A percentile compares a stretch with the other conserved stretches of the same genome.
phyloP scores from a whole-genome alignment of 2,888 invertebrate genomes.

The Drosophila niveifrons region DNA sequence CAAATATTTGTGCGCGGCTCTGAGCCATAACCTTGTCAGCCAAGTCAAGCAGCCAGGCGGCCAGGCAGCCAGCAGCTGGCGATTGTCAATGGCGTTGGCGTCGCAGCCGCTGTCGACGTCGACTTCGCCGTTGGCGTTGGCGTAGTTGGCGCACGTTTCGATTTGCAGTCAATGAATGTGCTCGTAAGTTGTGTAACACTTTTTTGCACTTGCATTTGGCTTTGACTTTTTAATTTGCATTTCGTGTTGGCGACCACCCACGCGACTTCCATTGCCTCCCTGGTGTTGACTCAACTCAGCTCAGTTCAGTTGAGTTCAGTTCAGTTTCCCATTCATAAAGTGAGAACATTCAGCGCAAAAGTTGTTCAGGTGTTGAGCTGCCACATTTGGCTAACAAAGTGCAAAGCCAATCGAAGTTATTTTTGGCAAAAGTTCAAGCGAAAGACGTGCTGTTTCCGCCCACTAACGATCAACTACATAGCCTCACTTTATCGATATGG shows the following conservation, averaged over 20 bases:
- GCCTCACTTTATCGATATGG: background rate
- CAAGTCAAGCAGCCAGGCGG: conserved; percentile 34
- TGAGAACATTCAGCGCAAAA: conserved; percentile 31
- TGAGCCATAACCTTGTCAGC: conserved; percentile 75
- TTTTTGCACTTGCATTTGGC: conserved; percentile 60
- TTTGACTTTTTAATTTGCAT: conserved; percentile 73
- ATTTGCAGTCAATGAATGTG: conserved; percentile 79
- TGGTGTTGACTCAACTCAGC: conserved; percentile 13
- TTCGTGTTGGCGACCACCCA: conserved; percentile 75
- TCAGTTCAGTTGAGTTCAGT: conserved; percentile 3
- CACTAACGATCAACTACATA: background rate
- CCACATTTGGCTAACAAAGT: conserved; percentile 74
- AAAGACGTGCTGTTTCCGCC: conserved; percentile 54
- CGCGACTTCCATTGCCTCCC: conserved; percentile 32
- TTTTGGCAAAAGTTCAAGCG: conserved; percentile 75
- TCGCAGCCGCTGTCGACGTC: conserved; percentile 27
- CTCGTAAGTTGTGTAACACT: conserved; percentile 79
- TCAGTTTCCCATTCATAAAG: conserved; percentile 69
- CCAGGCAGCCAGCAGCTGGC: conserved; percentile 63
- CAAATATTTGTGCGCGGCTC: conserved; percentile 73
- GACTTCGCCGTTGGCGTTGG: conserved; percentile 50
- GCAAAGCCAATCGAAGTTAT: conserved; percentile 51
- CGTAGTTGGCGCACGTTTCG: conserved; percentile 74
- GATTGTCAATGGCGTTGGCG: conserved; percentile 65
- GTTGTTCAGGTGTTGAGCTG: conserved; percentile 49